A percentile compares a stretch with the other conserved stretches of the same genome.
phyloP scores from a whole-genome alignment of 2,888 invertebrate genomes.

The Drosophila trichaetosa region DNA sequence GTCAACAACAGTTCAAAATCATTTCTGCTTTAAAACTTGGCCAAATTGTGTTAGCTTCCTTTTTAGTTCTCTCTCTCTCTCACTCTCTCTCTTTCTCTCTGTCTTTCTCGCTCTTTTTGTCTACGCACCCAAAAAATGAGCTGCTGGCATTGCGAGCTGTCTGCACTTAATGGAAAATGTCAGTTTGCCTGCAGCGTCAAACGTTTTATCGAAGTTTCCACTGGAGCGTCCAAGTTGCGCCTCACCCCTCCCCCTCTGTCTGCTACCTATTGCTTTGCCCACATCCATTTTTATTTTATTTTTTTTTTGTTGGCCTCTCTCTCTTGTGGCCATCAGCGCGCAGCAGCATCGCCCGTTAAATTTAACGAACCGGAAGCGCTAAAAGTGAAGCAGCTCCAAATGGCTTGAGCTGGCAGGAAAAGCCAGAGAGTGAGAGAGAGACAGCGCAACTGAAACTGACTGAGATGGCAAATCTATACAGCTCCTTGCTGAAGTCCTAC shows the following conservation, averaged over 20 bases:
- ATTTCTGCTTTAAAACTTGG: slow-evolving; percentile 57
- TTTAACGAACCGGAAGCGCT: slow-evolving; percentile 79
- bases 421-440: not conserved
- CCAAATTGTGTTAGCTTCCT: slow-evolving; percentile 35
- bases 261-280: slow-evolving; percentile 39
- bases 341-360: slow-evolving; percentile 53
- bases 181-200: slow-evolving; percentile 75
- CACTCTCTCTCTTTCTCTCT: not conserved
- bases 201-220: slow-evolving; percentile 76
- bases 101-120: not conserved
- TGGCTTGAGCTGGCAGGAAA: slow-evolving; percentile 29
- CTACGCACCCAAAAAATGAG: slow-evolving; percentile 27
- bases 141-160: slow-evolving; percentile 60
- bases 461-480: not conserved
- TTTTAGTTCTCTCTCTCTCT: not conserved
- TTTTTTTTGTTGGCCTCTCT: slow-evolving; percentile 3
- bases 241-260: not conserved
- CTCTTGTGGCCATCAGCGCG: slow-evolving; percentile 41
- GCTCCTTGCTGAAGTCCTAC: slow-evolving; percentile 22
- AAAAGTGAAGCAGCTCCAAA: slow-evolving; percentile 56
- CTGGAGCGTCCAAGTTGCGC: slow-evolving; percentile 29
- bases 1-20: slow-evolving; percentile 53
- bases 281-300: slow-evolving; percentile 12
- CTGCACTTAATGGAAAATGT: slow-evolving; percentile 82
- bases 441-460: not conserved